Evolutionary conservation across 2,888 invertebrate genomes (phyloP).

Genomic region (Lysandra coridon): DNA sequence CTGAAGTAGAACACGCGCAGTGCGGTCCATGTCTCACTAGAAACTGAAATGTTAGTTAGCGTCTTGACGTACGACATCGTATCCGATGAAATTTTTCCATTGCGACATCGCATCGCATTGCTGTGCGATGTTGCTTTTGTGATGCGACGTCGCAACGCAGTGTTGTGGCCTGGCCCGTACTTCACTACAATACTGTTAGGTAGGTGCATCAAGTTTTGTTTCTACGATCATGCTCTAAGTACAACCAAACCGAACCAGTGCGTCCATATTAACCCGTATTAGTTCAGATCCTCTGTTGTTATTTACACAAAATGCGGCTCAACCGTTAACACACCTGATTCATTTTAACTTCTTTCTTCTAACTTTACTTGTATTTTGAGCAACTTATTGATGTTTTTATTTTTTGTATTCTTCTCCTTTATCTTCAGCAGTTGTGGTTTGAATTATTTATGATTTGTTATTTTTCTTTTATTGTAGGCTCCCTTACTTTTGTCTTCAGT

Average conservation of each 20-base stretch:
- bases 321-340: slow-evolving; percentile 19
- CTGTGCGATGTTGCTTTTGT: no score
- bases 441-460: not conserved
- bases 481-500: not conserved
- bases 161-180: no score
- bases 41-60: no score
- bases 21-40: no score
- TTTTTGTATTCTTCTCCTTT: not conserved
- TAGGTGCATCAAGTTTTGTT: slow-evolving; percentile 8
- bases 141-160: no score
- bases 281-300: not conserved
- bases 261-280: slow-evolving; percentile 14
- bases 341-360: not conserved
- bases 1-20: no score
- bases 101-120: no score
- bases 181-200: not conserved
- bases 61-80: no score
- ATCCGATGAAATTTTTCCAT: no score
- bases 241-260: slow-evolving; percentile 23
- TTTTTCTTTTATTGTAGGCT: not conserved
- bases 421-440: not conserved
- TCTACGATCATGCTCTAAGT: slow-evolving; percentile 2
- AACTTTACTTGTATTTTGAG: not conserved
- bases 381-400: not conserved
- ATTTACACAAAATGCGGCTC: slow-evolving; percentile 11